Evolutionary conservation across 2,797 vertebrate genomes (phyloP).

Genomic region (Acanthis flammea): DNA sequence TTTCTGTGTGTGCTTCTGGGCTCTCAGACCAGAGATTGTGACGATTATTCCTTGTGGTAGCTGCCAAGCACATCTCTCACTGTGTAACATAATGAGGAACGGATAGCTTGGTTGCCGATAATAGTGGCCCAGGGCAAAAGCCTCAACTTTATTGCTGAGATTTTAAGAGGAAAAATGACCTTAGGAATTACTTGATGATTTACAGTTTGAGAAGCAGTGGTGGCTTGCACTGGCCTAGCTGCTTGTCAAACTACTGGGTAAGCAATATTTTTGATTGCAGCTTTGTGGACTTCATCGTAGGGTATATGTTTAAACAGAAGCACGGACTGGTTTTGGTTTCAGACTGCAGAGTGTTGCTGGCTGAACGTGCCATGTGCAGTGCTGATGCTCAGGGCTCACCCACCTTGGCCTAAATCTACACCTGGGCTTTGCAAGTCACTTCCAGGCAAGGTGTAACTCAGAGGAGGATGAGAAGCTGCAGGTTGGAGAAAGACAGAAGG

Average conservation of each 20-base stretch:
- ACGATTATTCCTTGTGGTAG: not conserved
- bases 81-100: not conserved
- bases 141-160: slow-evolving; percentile 31
- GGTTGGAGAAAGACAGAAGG: not conserved
- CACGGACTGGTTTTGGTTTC: not conserved
- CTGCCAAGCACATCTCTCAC: not conserved
- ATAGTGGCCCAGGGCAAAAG: slow-evolving; percentile 16
- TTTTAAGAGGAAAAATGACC: not conserved
- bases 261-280: slow-evolving; percentile 41
- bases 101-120: not conserved
- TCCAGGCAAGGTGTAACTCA: not conserved
- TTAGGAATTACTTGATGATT: not conserved
- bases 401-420: not conserved
- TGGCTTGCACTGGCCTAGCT: not conserved
- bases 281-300: not conserved
- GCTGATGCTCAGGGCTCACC: not conserved
- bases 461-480: not conserved
- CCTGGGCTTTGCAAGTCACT: not conserved
- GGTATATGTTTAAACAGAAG: not conserved
- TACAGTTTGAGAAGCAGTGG: not conserved
- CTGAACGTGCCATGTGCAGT: fast-evolving
- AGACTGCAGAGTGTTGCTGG: not conserved
- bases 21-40: not conserved
- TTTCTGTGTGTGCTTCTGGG: not conserved
- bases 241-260: not conserved